Conservation (phyloP, 2,797 vertebrate species). For the Babyrousa celebensis region DNA sequence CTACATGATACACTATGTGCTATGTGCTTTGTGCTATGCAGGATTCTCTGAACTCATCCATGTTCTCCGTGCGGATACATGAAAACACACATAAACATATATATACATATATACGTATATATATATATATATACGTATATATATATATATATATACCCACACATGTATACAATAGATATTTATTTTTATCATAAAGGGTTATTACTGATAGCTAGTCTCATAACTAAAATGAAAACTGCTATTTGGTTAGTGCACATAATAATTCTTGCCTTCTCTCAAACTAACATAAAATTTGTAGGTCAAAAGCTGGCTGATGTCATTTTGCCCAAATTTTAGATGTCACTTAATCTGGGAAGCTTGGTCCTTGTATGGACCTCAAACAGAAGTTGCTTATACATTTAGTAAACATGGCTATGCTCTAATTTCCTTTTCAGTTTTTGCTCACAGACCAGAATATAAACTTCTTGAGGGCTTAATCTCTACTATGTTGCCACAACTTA, state of each 20-base stretch:
- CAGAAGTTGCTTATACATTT: background rate
- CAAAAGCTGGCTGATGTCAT: background rate
- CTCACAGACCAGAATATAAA: background rate
- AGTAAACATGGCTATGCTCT: background rate
- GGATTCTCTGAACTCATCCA: background rate
- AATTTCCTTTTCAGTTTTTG: background rate
- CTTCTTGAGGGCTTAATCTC: background rate
- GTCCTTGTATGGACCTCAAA: background rate
- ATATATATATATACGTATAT: background rate
- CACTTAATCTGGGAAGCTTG: background rate
- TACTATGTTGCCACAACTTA: background rate
- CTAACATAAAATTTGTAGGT: background rate
- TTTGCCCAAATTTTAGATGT: background rate
- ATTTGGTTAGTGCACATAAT: background rate
- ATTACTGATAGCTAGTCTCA: background rate
- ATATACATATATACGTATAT: background rate
- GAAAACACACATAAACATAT: rapidly evolving
- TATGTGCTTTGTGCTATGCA: background rate
- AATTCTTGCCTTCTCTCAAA: background rate
- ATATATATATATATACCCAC: background rate
- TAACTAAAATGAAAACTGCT: background rate
- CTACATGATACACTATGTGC: too few species aligned
- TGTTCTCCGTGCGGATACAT: background rate
- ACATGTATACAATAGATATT: background rate
- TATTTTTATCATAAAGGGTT: background rate